Evolutionary conservation across 1,140 invertebrate species (phyloP), one percentile per base, ranked within the genome.

Genomic region (Macrostomum lignano): DNA sequence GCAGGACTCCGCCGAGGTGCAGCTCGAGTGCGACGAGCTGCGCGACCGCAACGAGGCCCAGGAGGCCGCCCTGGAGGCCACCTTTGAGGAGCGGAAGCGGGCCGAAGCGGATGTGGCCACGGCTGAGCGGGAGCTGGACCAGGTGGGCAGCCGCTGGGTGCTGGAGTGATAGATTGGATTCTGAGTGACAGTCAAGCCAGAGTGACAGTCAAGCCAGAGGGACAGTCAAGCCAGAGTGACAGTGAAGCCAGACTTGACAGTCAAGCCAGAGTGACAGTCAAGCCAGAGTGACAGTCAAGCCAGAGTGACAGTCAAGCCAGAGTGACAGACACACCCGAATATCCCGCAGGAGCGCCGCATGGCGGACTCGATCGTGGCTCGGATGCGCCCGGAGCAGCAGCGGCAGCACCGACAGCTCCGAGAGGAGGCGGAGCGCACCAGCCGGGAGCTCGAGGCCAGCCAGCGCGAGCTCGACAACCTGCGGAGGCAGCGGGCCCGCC

Each of bases 71-170:
- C n/a, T 24, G n/a, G 23, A 24, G n/a, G 9, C 9, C n/a, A 10
- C n/a, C 9, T 24, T 24, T 24, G 23, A n/a, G n/a, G n/a, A n/a
- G n/a, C n/a, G n/a, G n/a, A n/a, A 24, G 44, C 48, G 61, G 36
- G 67, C 68, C 39, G 70, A 74, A 45, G 65, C 66, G 28, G 63
- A 67, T 38, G 53, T 74, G 9, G 54, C 59, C 28, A 64, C 69
- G 41, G 44, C 73, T 10, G 67, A 70, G 41, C 61, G 65, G 39
- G 67, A 73, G 44, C 66, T 75, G 38, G 63, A 71, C n/a, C n/a
- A n/a, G n/a, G n/a, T n/a, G n/a, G n/a, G n/a, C n/a, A n/a, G n/a
- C n/a, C n/a, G n/a, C n/a, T n/a, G n/a, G n/a, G n/a, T n/a, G n/a
- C n/a, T n/a, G n/a, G n/a, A n/a, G n/a, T n/a, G n/a, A n/a, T n/a